Evolutionary conservation across 2,888 invertebrate species (phyloP).

Genomic region (Eupsilia transversa): DNA sequence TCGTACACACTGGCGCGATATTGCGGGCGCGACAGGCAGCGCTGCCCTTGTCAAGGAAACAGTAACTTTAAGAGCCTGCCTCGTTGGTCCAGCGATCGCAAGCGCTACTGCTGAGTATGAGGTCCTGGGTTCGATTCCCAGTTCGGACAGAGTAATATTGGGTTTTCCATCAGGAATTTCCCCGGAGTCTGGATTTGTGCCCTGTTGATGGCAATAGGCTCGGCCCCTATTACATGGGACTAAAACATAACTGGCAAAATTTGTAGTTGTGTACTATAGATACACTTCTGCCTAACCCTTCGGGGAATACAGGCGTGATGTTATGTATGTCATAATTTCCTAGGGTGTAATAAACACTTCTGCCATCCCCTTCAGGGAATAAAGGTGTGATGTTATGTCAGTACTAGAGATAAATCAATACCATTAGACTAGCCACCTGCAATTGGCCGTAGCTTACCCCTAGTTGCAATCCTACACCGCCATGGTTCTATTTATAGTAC

Average conservation of each 20-base stretch:
- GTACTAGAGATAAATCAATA: constrained; percentile 35
- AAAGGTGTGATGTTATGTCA: background rate
- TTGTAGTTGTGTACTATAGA: no score
- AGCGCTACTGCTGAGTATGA: background rate
- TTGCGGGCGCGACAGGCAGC: no score
- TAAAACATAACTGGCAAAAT: no score
- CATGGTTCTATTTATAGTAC: constrained; percentile 47
- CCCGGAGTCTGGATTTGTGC: background rate
- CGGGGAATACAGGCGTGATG: background rate
- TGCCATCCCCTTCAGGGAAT: background rate
- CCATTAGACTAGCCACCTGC: constrained; percentile 12
- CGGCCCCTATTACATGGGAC: no score
- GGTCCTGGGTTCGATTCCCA: background rate
- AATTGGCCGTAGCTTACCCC: constrained; percentile 32
- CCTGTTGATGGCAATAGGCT: no score
- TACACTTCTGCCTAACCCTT: no score
- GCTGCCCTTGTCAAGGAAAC: no score
- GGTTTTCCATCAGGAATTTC: background rate
- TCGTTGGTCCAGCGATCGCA: background rate
- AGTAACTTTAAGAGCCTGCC: no score
- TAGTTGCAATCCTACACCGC: constrained; percentile 45
- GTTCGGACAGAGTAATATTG: background rate
- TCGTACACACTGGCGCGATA: no score
- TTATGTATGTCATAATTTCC: background rate
- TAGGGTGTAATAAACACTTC: background rate